Percentiles rank a stretch among this genome's conserved stretches.
phyloP scores from a whole-genome alignment of 2,888 invertebrate genomes.

The Hemicrepidius hirtus region DNA sequence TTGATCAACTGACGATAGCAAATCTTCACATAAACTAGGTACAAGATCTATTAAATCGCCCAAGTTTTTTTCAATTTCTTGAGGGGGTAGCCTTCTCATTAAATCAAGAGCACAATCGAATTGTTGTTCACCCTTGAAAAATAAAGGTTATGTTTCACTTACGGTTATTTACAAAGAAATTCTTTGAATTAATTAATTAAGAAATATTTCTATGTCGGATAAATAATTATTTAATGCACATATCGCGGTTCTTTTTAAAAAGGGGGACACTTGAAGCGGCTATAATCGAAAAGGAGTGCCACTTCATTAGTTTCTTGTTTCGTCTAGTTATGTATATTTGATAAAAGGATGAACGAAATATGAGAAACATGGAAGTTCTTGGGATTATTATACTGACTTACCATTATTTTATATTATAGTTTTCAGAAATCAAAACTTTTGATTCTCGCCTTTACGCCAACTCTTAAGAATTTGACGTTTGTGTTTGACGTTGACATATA shows the following conservation, averaged over 20 bases:
- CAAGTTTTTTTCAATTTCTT: slow-evolving; percentile 98
- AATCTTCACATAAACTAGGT: slow-evolving; percentile 96
- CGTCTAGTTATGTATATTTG: not conserved
- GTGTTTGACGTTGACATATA: slow-evolving; percentile 9
- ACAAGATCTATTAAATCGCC: slow-evolving; percentile 98
- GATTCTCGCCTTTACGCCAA: not conserved
- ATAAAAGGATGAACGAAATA: too few species aligned
- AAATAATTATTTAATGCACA: slow-evolving; percentile 6
- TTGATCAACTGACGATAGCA: slow-evolving; percentile 97
- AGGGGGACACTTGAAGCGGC: not conserved
- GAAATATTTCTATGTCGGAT: too few species aligned
- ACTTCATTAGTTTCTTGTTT: not conserved
- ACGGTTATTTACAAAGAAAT: not conserved
- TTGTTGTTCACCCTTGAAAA: slow-evolving; percentile 90
- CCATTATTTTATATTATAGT: not conserved
- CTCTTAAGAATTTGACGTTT: not conserved
- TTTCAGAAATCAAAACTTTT: not conserved
- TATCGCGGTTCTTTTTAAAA: not conserved
- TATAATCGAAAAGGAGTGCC: slow-evolving; percentile 4
- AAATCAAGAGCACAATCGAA: slow-evolving; percentile 99
- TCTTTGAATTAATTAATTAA: too few species aligned
- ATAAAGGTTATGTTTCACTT: slow-evolving; percentile 11
- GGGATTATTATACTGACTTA: too few species aligned
- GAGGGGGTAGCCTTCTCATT: slow-evolving; percentile 98
- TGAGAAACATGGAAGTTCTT: too few species aligned